phyloP scores from a whole-genome alignment of 2,113 vertebrate genomes.

The Tor tambroides region DNA sequence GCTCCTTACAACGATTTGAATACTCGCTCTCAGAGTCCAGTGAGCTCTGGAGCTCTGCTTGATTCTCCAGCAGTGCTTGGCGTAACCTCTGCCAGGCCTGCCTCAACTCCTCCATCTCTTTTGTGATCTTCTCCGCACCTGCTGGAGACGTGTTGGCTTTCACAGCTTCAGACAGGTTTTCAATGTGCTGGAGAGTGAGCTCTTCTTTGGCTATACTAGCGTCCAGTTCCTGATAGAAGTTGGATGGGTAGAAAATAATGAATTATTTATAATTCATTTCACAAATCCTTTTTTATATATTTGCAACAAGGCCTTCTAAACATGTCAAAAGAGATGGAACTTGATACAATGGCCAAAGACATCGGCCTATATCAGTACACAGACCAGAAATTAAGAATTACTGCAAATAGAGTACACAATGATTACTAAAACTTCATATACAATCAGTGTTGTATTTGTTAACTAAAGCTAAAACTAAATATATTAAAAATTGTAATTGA shows the following conservation, averaged over 20 bases:
- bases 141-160: conserved; percentile 83
- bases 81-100: conserved; percentile 81
- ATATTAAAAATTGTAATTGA: not conserved
- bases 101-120: conserved; percentile 82
- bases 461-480: not conserved
- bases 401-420: not conserved
- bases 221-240: conserved; percentile 71
- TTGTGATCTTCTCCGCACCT: conserved; percentile 79
- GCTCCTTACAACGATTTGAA: conserved; percentile 66
- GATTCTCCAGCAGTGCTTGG: conserved; percentile 71
- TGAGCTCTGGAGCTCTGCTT: conserved; percentile 72
- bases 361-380: not conserved
- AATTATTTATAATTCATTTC: not conserved
- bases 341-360: not conserved
- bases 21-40: conserved; percentile 78
- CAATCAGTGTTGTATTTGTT: not conserved
- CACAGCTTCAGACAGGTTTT: conserved; percentile 74
- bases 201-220: conserved; percentile 77
- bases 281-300: not conserved
- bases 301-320: not conserved
- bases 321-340: not conserved
- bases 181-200: conserved; percentile 77
- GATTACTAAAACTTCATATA: not conserved
- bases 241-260: not conserved
- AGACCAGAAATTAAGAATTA: not conserved